Base-by-base conservation (phyloP, 2,888 invertebrate species). In the Acronicta aceris region DNA sequence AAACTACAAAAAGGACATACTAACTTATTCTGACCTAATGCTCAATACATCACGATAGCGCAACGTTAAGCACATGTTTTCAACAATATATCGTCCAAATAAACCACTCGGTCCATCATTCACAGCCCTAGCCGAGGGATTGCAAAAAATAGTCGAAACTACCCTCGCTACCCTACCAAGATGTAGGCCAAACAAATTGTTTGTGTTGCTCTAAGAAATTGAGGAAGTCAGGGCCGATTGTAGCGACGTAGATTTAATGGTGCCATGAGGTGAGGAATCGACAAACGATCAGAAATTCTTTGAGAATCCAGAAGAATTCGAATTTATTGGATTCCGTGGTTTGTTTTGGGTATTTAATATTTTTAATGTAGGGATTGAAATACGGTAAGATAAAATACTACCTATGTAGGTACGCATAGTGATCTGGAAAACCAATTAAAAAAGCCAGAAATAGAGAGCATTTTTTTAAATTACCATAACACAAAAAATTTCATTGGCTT, bases 181-280 rank as follows among this genome's bases (percentile, higher is more conserved):
- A 65, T 58, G 65, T 36, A 61, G 54, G 53, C 55, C 65, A 74
- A 75, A 76, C 63, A 69, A 78, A 78, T 77, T 59, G 76, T 65
- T 73, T 75, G 59, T 75, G 59, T 65, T 62, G 42, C 65, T 61
- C 43, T 72, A 69, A 76, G 77, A 67, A 59, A 74, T 76, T 74
- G 76, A 57, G 74, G 72, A 72, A 74, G 72, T 63, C 72, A 55
- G 45, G 55, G 57, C 17, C 62, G 49, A 76, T 72, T 69, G 65
- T 43, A 41, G 42, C 50, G 59, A 63, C 62, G 50, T 13, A 57
- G 69, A 61, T 64, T 55, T 69, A 65, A 76, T 68, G 71, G 57
- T 51, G 53, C 36, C 51, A 41, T 0, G 51, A 67, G 59, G 60
- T 66, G 64, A 63, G 54, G 15, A 61, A 71, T 71, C 67, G 72